Evolutionary conservation across 2,888 invertebrate species (phyloP).

Genomic region (Zootermopsis nevadensis): DNA sequence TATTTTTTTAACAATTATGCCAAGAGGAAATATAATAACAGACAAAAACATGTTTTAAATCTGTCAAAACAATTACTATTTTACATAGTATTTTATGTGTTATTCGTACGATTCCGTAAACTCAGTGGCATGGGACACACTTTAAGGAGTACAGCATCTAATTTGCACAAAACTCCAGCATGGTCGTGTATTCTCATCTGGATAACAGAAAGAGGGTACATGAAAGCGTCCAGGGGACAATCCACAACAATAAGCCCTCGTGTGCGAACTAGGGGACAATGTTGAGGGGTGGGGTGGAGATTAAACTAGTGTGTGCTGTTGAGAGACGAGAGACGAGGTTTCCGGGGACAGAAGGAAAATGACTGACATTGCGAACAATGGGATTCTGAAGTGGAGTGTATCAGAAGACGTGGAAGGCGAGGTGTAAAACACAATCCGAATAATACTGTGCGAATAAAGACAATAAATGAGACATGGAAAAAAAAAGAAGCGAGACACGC

Average conservation of each 20-base stretch:
- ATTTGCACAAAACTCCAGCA: not conserved
- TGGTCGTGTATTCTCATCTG: not conserved
- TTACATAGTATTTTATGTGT: too few relatives aligned
- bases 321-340: not conserved
- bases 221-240: constrained; percentile 10
- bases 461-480: not conserved
- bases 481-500: not conserved
- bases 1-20: too few relatives aligned
- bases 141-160: not conserved
- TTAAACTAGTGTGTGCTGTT: too few relatives aligned
- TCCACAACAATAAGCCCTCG: constrained; percentile 1
- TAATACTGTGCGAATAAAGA: not conserved
- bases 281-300: too few relatives aligned
- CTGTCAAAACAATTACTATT: too few relatives aligned
- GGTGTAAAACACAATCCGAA: constrained; percentile 22
- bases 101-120: too few relatives aligned
- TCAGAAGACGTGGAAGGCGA: not conserved
- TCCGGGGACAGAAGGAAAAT: not conserved
- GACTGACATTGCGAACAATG: constrained; percentile 5
- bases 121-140: not conserved
- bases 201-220: not conserved
- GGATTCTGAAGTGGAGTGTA: constrained; percentile 9
- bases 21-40: too few relatives aligned
- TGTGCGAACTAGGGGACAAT: not conserved
- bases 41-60: too few relatives aligned